phyloP scores from a whole-genome alignment of 2,888 invertebrate species.

The Melieria omissa region DNA sequence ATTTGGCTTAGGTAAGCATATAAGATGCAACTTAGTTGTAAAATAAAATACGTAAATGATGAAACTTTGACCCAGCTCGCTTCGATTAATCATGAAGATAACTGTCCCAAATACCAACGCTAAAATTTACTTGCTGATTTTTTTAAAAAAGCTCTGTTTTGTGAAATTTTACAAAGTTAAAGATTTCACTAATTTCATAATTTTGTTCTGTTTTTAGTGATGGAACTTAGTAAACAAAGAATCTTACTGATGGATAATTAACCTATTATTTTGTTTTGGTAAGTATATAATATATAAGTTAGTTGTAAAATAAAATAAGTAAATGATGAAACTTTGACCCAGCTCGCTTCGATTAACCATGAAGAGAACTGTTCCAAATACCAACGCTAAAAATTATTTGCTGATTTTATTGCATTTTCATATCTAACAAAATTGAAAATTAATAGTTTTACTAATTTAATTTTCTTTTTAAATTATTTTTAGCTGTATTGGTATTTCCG shows the following conservation, averaged over 20 bases:
- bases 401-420: conserved; percentile 19
- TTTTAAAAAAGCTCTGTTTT: not conserved
- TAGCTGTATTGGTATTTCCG: not conserved
- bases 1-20: too few relatives aligned
- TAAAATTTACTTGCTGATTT: conserved; percentile 33
- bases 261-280: too few relatives aligned
- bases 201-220: too few relatives aligned
- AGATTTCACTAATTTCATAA: too few relatives aligned
- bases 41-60: not conserved
- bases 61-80: conserved; percentile 54
- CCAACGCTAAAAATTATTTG: conserved; percentile 43
- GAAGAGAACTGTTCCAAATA: conserved; percentile 54
- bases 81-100: conserved; percentile 55
- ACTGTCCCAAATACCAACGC: conserved; percentile 49
- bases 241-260: too few relatives aligned
- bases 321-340: conserved; percentile 44
- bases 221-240: too few relatives aligned
- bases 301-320: too few relatives aligned
- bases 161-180: too few relatives aligned
- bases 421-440: too few relatives aligned
- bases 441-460: too few relatives aligned
- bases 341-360: conserved; percentile 56
- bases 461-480: not conserved
- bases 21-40: too few relatives aligned
- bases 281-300: too few relatives aligned